Evolutionary conservation across 1,140 invertebrate genomes (phyloP).

Genomic region (Pentalonia nigronervosa): DNA sequence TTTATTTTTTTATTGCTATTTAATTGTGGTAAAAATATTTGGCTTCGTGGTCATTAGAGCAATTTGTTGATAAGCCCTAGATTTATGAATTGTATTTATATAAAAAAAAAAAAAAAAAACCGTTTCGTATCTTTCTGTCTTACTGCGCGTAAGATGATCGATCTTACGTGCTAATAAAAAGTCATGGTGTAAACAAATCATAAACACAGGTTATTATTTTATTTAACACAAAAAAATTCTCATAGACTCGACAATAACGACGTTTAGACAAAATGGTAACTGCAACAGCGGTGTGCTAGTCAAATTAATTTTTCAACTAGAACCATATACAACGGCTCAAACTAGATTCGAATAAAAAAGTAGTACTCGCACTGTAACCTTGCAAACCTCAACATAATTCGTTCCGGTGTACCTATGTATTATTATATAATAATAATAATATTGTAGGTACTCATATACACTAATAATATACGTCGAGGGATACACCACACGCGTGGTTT

Average conservation of each 20-base stretch:
- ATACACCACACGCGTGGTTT: neutral
- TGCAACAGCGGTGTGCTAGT: neutral
- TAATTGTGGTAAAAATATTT: slow-evolving; percentile 1
- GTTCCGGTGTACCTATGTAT: too few relatives aligned
- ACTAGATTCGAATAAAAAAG: too few relatives aligned
- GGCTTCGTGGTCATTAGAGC: neutral
- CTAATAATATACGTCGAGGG: neutral
- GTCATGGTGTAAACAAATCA: neutral
- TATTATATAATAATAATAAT: too few relatives aligned
- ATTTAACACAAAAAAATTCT: neutral
- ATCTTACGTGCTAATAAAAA: neutral
- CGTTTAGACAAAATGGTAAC: neutral
- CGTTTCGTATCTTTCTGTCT: neutral
- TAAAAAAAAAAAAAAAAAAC: neutral
- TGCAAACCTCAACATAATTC: too few relatives aligned
- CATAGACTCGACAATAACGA: neutral
- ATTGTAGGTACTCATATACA: neutral
- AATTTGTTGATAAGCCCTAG: neutral
- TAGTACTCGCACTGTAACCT: too few relatives aligned
- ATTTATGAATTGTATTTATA: neutral
- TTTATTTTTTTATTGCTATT: neutral
- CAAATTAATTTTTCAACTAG: neutral
- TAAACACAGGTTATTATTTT: neutral
- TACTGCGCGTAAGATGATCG: neutral
- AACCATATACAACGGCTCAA: neutral